These are phyloP conservation scores for Anableps anableps DNA, from an alignment of 2,797 vertebrate genomes.

Conservation along the genomic window DNA sequence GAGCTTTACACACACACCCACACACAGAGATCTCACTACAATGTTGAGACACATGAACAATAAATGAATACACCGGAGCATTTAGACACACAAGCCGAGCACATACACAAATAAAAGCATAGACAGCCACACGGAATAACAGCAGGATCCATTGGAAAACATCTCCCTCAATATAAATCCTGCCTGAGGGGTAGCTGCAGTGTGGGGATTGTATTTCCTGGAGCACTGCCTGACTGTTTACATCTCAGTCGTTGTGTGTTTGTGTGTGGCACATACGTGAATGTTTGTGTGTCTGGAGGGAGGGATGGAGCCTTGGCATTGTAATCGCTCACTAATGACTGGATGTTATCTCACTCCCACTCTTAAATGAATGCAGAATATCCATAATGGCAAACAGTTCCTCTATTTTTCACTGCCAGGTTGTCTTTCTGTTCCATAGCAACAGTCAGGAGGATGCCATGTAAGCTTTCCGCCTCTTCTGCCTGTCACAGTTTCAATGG, in stretches of 20 bases:
- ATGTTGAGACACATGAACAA: slow-evolving; percentile 61
- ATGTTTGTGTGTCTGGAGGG: slow-evolving; percentile 32
- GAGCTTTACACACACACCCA: slow-evolving; percentile 28
- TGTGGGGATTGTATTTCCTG: slow-evolving; percentile 77
- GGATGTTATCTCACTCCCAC: slow-evolving; percentile 77
- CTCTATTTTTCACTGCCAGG: slow-evolving; percentile 63
- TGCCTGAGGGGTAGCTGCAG: slow-evolving; percentile 70
- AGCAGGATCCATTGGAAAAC: slow-evolving; percentile 64
- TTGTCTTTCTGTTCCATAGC: slow-evolving; percentile 59
- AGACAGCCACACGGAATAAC: slow-evolving; percentile 37
- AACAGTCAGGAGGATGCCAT: slow-evolving; percentile 62
- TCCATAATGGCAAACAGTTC: slow-evolving; percentile 59
- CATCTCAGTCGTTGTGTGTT: slow-evolving; percentile 63
- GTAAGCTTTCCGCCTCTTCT: slow-evolving; percentile 42
- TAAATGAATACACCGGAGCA: slow-evolving; percentile 55
- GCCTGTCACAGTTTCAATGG: slow-evolving; percentile 40
- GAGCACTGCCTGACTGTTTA: slow-evolving; percentile 74
- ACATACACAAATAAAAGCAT: slow-evolving; percentile 16
- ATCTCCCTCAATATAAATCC: slow-evolving; percentile 74
- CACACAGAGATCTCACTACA: slow-evolving; percentile 36
- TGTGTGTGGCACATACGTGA: slow-evolving; percentile 20
- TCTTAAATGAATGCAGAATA: slow-evolving; percentile 74
- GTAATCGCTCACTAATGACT: slow-evolving; percentile 79
- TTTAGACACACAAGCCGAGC: slow-evolving; percentile 37
- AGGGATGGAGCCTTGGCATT: slow-evolving; percentile 68